Conservation (phyloP, 1,140 invertebrate species). For the Sesamia nonagrioides region DNA sequence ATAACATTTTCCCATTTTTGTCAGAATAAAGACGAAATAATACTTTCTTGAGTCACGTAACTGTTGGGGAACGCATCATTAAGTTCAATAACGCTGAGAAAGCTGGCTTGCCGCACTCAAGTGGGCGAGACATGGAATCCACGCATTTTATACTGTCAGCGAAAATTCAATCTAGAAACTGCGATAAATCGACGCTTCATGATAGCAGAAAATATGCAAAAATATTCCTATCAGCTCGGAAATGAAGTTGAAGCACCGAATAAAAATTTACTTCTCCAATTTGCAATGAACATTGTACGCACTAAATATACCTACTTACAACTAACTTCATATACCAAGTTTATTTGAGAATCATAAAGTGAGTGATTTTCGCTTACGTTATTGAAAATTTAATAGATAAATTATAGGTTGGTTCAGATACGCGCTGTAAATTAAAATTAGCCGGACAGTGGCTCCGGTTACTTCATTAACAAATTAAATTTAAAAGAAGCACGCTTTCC, state of each 20-base stretch:
- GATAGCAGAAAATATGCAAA: constrained; percentile 62
- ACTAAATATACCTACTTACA: background rate
- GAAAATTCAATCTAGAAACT: constrained; percentile 65
- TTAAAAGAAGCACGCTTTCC: too few relatives aligned
- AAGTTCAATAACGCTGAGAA: constrained; percentile 60
- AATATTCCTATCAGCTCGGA: constrained; percentile 59
- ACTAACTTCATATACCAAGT: background rate
- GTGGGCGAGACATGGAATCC: constrained; percentile 53
- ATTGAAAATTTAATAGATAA: too few relatives aligned
- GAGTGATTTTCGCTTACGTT: too few relatives aligned
- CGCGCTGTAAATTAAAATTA: background rate
- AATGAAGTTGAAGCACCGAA: constrained; percentile 54
- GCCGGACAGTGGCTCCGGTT: background rate
- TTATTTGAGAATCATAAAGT: too few relatives aligned
- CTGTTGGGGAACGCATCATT: constrained; percentile 56
- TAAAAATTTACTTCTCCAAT: constrained; percentile 44
- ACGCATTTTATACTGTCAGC: constrained; percentile 62
- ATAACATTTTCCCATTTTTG: constrained; percentile 15
- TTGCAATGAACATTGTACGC: constrained; percentile 27
- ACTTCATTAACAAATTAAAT: too few relatives aligned
- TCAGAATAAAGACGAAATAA: constrained; percentile 46
- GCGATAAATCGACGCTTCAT: constrained; percentile 53
- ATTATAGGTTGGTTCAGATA: too few relatives aligned
- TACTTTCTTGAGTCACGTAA: constrained; percentile 55
- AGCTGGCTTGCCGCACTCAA: constrained; percentile 44